These are phyloP conservation scores for Cyclargus thomasi DNA, from an alignment of 1,140 invertebrate genomes.

Conservation along the genomic window DNA sequence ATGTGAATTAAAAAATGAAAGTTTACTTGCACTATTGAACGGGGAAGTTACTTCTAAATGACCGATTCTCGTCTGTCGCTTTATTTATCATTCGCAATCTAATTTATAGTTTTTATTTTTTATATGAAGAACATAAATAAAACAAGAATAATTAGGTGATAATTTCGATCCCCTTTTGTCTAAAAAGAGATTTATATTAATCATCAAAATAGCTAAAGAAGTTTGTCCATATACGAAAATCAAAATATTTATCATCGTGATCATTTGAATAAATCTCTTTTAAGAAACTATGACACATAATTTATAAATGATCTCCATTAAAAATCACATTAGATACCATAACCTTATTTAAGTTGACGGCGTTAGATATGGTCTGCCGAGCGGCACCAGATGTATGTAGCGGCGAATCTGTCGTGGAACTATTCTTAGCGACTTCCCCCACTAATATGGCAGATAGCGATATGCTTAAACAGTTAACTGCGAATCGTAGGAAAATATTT, in stretches of 20 bases:
- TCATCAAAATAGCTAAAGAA: neutral
- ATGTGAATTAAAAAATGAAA: neutral
- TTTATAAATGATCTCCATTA: constrained; percentile 1
- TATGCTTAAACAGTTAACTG: neutral
- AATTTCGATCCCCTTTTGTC: neutral
- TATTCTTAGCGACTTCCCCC: neutral
- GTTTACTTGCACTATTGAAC: constrained; percentile 4
- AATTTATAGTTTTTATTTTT: too few species aligned
- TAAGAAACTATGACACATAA: neutral
- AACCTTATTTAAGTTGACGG: neutral
- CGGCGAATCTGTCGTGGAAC: neutral
- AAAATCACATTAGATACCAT: neutral
- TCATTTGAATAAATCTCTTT: neutral
- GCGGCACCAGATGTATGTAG: neutral
- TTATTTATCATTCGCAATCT: too few species aligned
- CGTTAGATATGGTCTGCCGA: neutral
- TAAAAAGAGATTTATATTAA: neutral
- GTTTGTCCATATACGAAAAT: neutral
- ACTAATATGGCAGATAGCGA: neutral
- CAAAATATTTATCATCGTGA: neutral
- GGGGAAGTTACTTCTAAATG: neutral
- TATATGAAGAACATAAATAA: too few species aligned
- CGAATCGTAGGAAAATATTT: too few species aligned
- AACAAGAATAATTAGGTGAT: too few species aligned
- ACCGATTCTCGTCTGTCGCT: too few species aligned